phyloP scores from a whole-genome alignment of 2,797 vertebrate species.

The Florisuga fusca region DNA sequence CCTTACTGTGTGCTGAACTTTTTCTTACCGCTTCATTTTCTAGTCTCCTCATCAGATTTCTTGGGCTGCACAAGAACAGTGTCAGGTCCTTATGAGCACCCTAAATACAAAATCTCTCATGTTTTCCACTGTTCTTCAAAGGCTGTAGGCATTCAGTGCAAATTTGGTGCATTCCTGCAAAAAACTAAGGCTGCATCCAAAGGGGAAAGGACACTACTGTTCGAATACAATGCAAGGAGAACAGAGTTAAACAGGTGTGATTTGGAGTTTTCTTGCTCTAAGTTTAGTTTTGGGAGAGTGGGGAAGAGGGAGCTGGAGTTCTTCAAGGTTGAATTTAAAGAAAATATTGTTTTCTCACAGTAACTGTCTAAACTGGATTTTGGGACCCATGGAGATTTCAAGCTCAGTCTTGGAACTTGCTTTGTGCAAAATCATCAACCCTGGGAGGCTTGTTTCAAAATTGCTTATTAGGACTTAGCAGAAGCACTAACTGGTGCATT shows the following conservation, averaged over 20 bases:
- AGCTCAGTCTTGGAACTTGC: not conserved
- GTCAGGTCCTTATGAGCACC: not conserved
- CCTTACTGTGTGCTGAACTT: not conserved
- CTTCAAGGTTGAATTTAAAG: not conserved
- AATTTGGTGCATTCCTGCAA: not conserved
- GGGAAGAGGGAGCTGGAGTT: not conserved
- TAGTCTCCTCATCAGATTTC: not conserved
- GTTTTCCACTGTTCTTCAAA: not conserved
- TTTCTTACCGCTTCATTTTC: not conserved
- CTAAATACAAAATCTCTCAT: not conserved
- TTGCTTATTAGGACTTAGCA: not conserved
- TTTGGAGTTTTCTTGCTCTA: rapidly evolving
- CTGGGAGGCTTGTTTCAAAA: not conserved
- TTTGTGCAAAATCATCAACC: not conserved
- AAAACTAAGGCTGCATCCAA: not conserved
- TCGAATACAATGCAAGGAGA: not conserved
- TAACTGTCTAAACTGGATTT: not conserved
- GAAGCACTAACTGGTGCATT: not conserved
- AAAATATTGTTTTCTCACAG: not conserved
- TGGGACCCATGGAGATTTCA: not conserved
- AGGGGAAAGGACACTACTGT: not conserved
- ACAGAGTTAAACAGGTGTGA: not conserved
- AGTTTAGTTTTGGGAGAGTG: not conserved
- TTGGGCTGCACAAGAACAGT: not conserved
- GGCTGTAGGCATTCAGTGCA: not conserved